Base-by-base conservation (phyloP, 2,797 vertebrate species). In the Botia kubotai region DNA sequence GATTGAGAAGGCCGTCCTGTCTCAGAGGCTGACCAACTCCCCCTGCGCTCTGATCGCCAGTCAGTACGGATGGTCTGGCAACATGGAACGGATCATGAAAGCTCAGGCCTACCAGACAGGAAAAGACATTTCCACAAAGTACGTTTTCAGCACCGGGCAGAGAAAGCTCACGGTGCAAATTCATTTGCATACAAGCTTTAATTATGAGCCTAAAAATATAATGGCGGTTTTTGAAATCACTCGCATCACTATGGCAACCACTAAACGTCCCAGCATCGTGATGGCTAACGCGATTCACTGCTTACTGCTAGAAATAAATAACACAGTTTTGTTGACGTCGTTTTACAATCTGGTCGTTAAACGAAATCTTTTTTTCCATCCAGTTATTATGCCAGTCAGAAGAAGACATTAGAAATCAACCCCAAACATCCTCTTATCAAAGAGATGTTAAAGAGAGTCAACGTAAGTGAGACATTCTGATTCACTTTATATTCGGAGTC, bases 21-120 rank as follows among this genome's bases (percentile, higher is more conserved):
- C 98, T 50, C 97, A 99, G 89, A 96, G 98, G 79, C 90, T 99
- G 72, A 99, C 97, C 0, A 91, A 96, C 23, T 99, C 98, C 4
- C 98, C 98, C 0, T 99, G 98, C 72, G 98, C 98, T 57, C 90
- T 99, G 70, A 96, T 99, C 68, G 98, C 98, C 80, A 99, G 98
- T 90, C 98, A 99, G 89, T 99, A 99, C 0, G 98, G 98, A 60
- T 99, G 98, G 98, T 99, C 98, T 81, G 98, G 98, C 82, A 99
- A 99, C 91, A 99, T 99, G 98, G 98, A 99, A 90, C 94, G 98
- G 85, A 99, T 99, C 87, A 99, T 99, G 98, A 99, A 99, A 89
- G 98, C 98, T 55, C 98, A 99, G 76, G 98, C 98, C 0, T 99
- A 99, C 90, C 98, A 99, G 87, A 99, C 98, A 0, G 98, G 98